phyloP scores from a whole-genome alignment of 2,113 vertebrate species.

The Macquaria ambigua region DNA sequence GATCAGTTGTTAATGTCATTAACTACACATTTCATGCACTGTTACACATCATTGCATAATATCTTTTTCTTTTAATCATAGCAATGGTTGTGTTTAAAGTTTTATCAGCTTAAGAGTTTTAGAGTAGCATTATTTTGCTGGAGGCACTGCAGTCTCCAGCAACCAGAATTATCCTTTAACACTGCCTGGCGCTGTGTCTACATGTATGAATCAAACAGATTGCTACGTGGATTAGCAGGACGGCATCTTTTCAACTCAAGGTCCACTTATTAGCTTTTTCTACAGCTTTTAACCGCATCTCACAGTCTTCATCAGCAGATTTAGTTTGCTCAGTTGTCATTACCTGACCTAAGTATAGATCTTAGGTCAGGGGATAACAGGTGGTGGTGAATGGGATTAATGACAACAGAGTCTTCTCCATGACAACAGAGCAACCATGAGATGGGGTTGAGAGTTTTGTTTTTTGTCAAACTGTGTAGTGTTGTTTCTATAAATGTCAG shows the following conservation, averaged over 20 bases:
- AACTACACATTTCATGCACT: constrained; percentile 26
- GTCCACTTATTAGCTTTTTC: neutral
- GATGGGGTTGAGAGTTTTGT: neutral
- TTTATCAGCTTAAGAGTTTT: constrained; percentile 20
- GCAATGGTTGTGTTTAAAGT: constrained; percentile 20
- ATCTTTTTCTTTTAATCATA: neutral
- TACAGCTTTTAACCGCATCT: neutral
- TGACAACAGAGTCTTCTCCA: too few relatives aligned
- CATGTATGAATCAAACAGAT: constrained; percentile 22
- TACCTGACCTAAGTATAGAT: too few relatives aligned
- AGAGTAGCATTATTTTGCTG: neutral
- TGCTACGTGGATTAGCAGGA: neutral
- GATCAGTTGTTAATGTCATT: constrained; percentile 22
- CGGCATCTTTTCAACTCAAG: neutral
- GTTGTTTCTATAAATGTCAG: neutral
- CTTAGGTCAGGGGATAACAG: neutral
- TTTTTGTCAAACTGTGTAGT: too few relatives aligned
- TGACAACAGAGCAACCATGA: neutral
- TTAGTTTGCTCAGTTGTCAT: neutral
- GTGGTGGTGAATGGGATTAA: neutral
- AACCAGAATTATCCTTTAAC: neutral
- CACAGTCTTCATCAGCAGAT: neutral
- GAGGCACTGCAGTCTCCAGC: constrained; percentile 12
- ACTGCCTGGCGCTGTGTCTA: neutral
- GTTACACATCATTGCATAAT: constrained; percentile 33